A percentile compares a stretch with the other conserved stretches of the same genome.
Evolutionary conservation across 1,140 invertebrate species (phyloP).

Genomic region (Sycophaga agraensis): DNA sequence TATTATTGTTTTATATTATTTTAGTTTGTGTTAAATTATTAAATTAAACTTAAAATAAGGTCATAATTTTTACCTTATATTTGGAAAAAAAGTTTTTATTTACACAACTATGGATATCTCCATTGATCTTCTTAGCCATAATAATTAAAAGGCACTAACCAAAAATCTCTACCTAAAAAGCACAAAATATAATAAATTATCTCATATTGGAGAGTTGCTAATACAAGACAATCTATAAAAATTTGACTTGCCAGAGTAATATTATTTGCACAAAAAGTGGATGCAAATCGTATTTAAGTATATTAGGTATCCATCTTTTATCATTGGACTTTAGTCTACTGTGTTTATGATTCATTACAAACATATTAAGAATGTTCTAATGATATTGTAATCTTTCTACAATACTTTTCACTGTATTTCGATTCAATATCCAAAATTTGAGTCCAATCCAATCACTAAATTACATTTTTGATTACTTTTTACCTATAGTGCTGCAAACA

Average conservation of each 20-base stretch:
- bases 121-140: no score
- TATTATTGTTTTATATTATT: neutral
- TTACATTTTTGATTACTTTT: constrained; percentile 76
- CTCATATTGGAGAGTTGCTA: no score
- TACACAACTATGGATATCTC: no score
- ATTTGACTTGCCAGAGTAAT: no score
- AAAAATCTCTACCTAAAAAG: no score
- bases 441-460: constrained; percentile 80
- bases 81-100: neutral
- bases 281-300: constrained; percentile 57
- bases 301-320: constrained; percentile 67
- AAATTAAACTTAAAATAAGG: neutral
- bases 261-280: constrained; percentile 67
- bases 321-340: constrained; percentile 58
- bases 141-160: no score
- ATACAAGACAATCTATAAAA: no score
- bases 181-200: no score
- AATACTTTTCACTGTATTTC: constrained; percentile 81
- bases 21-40: neutral
- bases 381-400: constrained; percentile 77
- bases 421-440: constrained; percentile 82
- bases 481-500: constrained; percentile 77
- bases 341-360: constrained; percentile 56
- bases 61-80: no score
- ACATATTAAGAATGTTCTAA: constrained; percentile 74